These are phyloP conservation scores for Bombus huntii DNA, from an alignment of 1,140 invertebrate species.

Conservation along the genomic window DNA sequence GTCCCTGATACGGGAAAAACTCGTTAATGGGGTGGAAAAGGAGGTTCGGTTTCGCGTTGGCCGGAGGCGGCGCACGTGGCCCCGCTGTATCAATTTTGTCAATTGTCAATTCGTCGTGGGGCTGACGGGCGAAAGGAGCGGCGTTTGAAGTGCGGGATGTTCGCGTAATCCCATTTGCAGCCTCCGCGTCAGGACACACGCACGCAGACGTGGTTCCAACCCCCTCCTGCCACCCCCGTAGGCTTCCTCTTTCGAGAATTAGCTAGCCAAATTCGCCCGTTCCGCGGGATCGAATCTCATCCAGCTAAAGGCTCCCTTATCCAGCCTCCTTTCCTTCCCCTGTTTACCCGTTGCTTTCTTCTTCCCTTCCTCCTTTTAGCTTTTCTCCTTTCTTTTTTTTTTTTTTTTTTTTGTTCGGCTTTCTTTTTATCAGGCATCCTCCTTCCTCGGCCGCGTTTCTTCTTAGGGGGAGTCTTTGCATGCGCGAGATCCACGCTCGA, in stretches of 20 bases:
- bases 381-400: constrained; percentile 33
- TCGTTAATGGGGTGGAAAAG: constrained; percentile 41
- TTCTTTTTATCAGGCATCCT: constrained; percentile 1
- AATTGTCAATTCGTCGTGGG: constrained; percentile 80
- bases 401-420: constrained; percentile 33
- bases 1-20: neutral
- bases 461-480: constrained; percentile 48
- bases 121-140: constrained; percentile 25
- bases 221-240: neutral
- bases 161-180: constrained; percentile 73
- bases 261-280: constrained; percentile 68
- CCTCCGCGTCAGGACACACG: constrained; percentile 29
- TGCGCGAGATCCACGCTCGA: neutral
- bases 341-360: neutral
- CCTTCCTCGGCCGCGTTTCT: neutral
- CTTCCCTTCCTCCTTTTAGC: neutral
- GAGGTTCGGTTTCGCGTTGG: constrained; percentile 27
- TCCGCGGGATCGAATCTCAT: constrained; percentile 67
- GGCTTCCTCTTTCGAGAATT: constrained; percentile 60
- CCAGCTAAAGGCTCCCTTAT: constrained; percentile 57
- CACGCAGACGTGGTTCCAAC: neutral
- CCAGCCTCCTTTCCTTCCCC: constrained; percentile 3
- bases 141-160: constrained; percentile 78
- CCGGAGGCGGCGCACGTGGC: constrained; percentile 68
- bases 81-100: constrained; percentile 80